Evolutionary conservation across 2,797 vertebrate genomes (phyloP), one percentile per base, ranked within the genome.

Genomic region (Diplodus sargus): DNA sequence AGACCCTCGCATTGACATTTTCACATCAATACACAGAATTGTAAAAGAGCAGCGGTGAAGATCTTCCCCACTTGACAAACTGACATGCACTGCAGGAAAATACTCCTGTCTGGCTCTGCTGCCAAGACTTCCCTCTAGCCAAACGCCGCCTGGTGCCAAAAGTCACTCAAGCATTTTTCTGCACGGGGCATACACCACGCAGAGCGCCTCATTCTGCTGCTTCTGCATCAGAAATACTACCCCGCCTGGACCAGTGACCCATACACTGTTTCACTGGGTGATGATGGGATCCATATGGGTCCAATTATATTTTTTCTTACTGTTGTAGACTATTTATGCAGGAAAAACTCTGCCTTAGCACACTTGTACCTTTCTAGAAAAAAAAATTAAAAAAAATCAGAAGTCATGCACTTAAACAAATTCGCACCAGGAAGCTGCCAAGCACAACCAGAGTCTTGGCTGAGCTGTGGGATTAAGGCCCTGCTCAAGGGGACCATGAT

Each of bases 111-210:
- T 84, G 72, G 54, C 65, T 85, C 67, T 2, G 72, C 81, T 91
- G 90, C 90, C 86, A 90, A 85, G 63, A 76, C 73, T 79, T 70
- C 79, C 81, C 75, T 85, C 68, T 60, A 79, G 82, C 82, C 83
- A 69, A 90, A 87, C 76, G 28, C 69, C 4, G 57, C n/a, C 76
- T 39, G 65, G 54, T 85, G 89, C 90, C 89, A 91, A 78, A 87
- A 90, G 86, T 90, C 86, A 88, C 83, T 91, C 74, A 77, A 85
- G 92, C 88, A 78, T 86, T 72, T 80, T 82, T 70, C 59, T 64
- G 76, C 77, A 74, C 56, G 48, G 70, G 71, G 81, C 84, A 76
- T 25, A 51, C 71, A 78, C 71, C 75, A 69, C 25, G 71, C 78
- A 60, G 74, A 68, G 67, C 25, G 34, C 51, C 42, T 78, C 74